Evolutionary conservation across 2,113 vertebrate species (phyloP), one percentile per base, ranked within the genome.

Genomic region (Oryzias javanicus): DNA sequence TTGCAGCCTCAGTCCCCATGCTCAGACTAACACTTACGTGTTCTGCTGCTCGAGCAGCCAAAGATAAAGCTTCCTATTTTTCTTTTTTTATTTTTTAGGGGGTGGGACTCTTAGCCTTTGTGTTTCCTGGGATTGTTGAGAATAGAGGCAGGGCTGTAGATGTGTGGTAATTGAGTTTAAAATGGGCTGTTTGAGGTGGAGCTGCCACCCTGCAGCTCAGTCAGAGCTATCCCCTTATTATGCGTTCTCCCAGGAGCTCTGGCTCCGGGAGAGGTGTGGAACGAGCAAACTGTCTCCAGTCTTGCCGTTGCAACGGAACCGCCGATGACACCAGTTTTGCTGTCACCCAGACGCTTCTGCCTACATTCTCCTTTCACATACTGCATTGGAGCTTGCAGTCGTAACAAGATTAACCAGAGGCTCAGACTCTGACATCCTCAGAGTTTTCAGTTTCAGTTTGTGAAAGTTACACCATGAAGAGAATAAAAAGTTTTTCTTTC

Each of bases 131-230:
- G 80, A 76, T 67, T 82, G 72, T 79, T 68, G 49, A 54, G 48
- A 22, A 55, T 79, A 73, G 64, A 74, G 49, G 68, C 50, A 0
- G 52, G 52, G 46, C 75, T 70, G 83, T 67, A 84, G 67, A 84
- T 73, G 78, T 82, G 78, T 83, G 78, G 82, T 88, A 86, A 89
- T 86, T 88, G 82, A 82, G 77, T 88, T 87, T 81, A 70, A 76
- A 76, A 83, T 70, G 76, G 75, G 41, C 67, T 70, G 67, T 80
- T 85, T 76, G 77, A 86, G 79, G 83, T 76, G 85, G 80, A 76
- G 82, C 67, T 61, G 61, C 24, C n/a, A 72, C 76, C 65, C 68
- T 63, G 71, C 64, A 19, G 76, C 74, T 85, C 69, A 68, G 77
- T 82, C 75, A 70, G 70, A 82, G 81, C 79, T 65, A 70, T 58